phyloP scores from a whole-genome alignment of 2,888 invertebrate genomes.

The Ochropacha duplaris region DNA sequence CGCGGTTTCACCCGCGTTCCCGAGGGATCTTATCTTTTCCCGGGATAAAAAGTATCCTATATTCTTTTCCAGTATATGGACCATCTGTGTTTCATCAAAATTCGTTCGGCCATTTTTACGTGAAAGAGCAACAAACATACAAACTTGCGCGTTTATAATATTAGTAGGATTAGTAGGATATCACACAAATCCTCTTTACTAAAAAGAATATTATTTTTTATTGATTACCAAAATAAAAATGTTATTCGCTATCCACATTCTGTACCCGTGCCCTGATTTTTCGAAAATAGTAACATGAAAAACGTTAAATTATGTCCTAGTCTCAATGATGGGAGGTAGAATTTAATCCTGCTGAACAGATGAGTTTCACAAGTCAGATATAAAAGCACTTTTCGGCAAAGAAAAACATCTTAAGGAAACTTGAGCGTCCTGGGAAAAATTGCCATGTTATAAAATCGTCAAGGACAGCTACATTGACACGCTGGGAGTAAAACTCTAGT shows the following conservation, averaged over 20 bases:
- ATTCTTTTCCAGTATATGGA: too few relatives aligned
- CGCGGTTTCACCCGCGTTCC: too few relatives aligned
- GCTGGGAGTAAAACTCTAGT: neutral
- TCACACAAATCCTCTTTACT: too few relatives aligned
- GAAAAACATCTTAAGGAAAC: conserved; percentile 3
- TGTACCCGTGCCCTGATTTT: neutral
- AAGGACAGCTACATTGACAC: neutral
- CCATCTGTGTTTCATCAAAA: too few relatives aligned
- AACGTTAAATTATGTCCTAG: neutral
- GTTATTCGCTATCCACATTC: neutral
- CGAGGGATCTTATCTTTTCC: too few relatives aligned
- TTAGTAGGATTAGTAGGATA: too few relatives aligned
- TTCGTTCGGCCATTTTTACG: too few relatives aligned
- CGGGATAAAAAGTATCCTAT: too few relatives aligned
- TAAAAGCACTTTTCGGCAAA: conserved; percentile 3
- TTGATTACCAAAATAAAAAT: neutral
- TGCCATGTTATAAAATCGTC: conserved; percentile 3
- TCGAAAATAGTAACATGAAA: neutral
- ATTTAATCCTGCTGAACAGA: conserved; percentile 1
- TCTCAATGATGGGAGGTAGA: neutral
- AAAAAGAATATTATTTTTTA: too few relatives aligned
- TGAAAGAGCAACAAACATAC: too few relatives aligned
- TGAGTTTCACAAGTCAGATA: neutral
- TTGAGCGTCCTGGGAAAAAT: conserved; percentile 2
- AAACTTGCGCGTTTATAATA: too few relatives aligned